Conservation (phyloP, 2,797 vertebrate species). For the Phalloptychus januarius region DNA sequence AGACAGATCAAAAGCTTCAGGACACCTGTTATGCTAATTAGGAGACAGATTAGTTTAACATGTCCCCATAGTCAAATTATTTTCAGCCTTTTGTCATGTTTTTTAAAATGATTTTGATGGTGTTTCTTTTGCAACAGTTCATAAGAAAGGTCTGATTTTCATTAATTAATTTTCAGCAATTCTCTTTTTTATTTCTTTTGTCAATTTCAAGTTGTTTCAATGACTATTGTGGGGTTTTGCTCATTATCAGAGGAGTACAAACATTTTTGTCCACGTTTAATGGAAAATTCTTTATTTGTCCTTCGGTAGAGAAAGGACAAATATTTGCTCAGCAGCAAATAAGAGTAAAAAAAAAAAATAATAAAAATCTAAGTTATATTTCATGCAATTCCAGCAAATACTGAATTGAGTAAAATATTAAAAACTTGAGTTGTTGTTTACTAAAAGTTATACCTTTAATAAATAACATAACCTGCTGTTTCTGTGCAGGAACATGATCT, state of each 20-base stretch:
- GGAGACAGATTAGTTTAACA: no score
- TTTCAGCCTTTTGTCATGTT: no score
- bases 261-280: background rate
- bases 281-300: background rate
- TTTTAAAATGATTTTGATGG: no score
- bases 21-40: no score
- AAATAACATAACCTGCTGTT: constrained; percentile 10
- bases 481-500: constrained; percentile 3
- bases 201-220: background rate
- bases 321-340: background rate
- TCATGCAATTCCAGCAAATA: background rate
- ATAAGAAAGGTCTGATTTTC: background rate
- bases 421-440: background rate
- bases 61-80: no score
- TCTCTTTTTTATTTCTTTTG: background rate
- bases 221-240: background rate
- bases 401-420: background rate
- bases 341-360: background rate
- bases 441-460: background rate
- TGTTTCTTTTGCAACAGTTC: background rate
- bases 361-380: background rate
- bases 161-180: background rate
- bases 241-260: background rate
- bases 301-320: background rate
- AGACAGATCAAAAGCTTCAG: no score